Evolutionary conservation across 2,113 vertebrate genomes (phyloP).

Genomic region (Serilophus lunatus): DNA sequence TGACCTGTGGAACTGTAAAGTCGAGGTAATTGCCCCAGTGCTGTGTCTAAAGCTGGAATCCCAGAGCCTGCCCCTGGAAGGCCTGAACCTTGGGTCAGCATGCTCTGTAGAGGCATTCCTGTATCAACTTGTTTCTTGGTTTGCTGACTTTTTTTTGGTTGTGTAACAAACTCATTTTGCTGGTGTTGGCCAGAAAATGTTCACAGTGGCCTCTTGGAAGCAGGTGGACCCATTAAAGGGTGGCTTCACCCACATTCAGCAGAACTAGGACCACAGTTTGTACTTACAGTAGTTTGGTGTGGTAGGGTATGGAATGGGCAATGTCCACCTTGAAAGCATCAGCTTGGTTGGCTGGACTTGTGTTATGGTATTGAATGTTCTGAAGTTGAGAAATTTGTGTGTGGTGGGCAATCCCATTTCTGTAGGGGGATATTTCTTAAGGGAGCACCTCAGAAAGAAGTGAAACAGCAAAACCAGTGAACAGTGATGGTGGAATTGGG

Average conservation of each 20-base stretch:
- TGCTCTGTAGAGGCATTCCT: neutral
- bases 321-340: neutral
- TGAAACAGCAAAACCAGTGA: neutral
- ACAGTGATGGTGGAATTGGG: neutral
- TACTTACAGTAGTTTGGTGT: neutral
- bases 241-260: neutral
- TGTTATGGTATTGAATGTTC: neutral
- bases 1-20: neutral
- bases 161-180: neutral
- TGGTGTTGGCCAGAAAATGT: neutral
- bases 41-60: neutral
- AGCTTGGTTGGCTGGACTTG: neutral
- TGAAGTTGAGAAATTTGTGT: neutral
- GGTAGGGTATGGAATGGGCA: neutral
- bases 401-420: neutral
- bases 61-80: neutral
- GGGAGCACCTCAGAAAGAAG: neutral
- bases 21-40: neutral
- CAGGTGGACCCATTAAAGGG: neutral
- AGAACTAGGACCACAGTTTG: neutral
- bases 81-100: neutral
- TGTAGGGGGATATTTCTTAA: neutral
- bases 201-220: neutral
- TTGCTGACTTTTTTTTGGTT: neutral
- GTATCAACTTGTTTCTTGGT: neutral